Evolutionary conservation across 23 tunicate genomes (phyloP).

Genomic region (Ciona savignyi): DNA sequence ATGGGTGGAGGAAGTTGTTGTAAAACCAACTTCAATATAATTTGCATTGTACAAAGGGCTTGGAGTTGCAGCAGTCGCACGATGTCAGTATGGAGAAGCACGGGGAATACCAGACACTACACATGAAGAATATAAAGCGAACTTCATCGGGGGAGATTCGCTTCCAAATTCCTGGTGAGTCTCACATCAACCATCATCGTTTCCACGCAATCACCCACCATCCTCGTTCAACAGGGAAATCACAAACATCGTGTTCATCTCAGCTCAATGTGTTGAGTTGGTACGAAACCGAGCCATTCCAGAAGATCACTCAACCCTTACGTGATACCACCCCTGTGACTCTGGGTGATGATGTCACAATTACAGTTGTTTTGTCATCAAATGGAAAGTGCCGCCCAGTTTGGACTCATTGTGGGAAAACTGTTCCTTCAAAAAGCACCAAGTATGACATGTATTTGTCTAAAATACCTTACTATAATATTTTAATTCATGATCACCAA

Average conservation of each 20-base stretch:
- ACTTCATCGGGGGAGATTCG: conserved; percentile 21
- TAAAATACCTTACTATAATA: no score
- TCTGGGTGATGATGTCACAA: conserved; percentile 20
- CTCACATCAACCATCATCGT: background rate
- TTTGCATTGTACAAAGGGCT: conserved; percentile 12
- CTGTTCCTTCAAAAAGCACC: conserved; percentile 25
- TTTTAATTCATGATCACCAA: no score
- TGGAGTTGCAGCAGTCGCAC: conserved; percentile 11
- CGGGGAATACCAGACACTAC: conserved; percentile 22
- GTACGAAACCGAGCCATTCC: conserved; percentile 54
- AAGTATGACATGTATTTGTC: no score
- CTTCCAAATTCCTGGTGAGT: conserved; percentile 21
- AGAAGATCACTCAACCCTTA: conserved; percentile 12
- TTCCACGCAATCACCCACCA: background rate
- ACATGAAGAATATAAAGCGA: conserved; percentile 25
- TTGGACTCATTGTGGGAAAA: conserved; percentile 30
- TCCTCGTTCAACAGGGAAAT: conserved; percentile 8
- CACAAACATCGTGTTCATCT: conserved; percentile 3
- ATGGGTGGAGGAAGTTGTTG: no score
- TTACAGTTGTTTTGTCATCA: conserved; percentile 15
- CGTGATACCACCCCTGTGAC: conserved; percentile 16
- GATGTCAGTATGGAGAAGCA: conserved; percentile 30
- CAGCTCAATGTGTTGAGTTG: conserved; percentile 21
- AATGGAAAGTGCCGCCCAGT: conserved; percentile 13
- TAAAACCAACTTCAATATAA: no score